Evolutionary conservation across 2,888 invertebrate genomes (phyloP).

Genomic region (Phasia obesa): DNA sequence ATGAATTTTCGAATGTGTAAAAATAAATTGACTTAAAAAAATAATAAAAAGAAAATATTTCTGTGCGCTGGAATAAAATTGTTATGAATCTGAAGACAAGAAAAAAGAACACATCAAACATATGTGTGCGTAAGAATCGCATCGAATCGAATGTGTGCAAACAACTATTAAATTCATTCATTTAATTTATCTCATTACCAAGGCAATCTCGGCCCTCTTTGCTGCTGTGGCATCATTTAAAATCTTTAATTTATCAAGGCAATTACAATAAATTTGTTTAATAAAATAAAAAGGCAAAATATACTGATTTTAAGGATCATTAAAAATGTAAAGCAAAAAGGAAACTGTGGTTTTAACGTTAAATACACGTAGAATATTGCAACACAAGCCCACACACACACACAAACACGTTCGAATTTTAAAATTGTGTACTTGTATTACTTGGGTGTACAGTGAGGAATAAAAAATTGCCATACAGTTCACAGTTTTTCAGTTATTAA

Average conservation of each 20-base stretch:
- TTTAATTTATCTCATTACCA: slow-evolving; percentile 16
- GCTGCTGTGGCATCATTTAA: slow-evolving; percentile 56
- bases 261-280: slow-evolving; percentile 69
- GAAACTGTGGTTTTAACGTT: slow-evolving; percentile 64
- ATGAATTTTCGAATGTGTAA: slow-evolving; percentile 25
- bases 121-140: background rate
- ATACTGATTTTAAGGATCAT: slow-evolving; percentile 68
- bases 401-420: background rate
- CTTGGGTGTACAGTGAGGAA: background rate
- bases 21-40: slow-evolving; percentile 51
- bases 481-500: too few relatives aligned
- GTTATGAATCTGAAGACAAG: slow-evolving; percentile 21
- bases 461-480: background rate
- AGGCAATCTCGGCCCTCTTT: background rate
- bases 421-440: background rate
- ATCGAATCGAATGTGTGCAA: slow-evolving; percentile 41
- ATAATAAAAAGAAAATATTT: slow-evolving; percentile 20
- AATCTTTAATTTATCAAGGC: slow-evolving; percentile 68
- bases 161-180: slow-evolving; percentile 48
- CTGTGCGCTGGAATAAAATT: slow-evolving; percentile 11
- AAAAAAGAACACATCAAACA: background rate
- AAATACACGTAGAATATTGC: slow-evolving; percentile 45
- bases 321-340: slow-evolving; percentile 65
- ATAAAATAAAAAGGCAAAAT: slow-evolving; percentile 63
- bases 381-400: slow-evolving; percentile 1